Evolutionary conservation across 2,113 vertebrate species (phyloP).

Genomic region (Laticauda colubrina): DNA sequence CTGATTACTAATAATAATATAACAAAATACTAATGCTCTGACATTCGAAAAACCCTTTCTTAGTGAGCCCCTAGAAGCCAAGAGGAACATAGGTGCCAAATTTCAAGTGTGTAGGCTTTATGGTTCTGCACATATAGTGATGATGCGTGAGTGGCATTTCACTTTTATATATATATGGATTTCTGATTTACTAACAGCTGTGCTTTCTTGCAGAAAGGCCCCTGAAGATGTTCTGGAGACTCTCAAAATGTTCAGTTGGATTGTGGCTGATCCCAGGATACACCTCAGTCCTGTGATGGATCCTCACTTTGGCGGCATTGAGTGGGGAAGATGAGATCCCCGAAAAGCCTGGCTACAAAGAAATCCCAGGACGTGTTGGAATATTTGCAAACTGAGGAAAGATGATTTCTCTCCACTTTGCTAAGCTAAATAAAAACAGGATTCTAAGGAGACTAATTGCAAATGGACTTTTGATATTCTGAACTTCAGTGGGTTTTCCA

Average conservation of each 20-base stretch:
- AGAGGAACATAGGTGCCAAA: no score
- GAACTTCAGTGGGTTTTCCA: background rate
- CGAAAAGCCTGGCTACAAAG: background rate
- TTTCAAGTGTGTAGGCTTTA: no score
- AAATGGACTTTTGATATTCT: background rate
- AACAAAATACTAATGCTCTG: no score
- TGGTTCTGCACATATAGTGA: no score
- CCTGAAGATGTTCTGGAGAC: background rate
- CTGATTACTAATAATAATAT: no score
- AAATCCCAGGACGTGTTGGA: background rate
- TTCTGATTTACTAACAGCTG: background rate
- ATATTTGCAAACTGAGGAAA: background rate
- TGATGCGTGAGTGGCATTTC: no score
- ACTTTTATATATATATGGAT: no score
- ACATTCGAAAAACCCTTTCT: no score
- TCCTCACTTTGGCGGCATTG: background rate
- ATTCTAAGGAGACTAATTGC: no score
- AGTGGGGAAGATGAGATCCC: no score
- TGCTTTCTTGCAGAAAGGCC: background rate
- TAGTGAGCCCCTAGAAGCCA: no score
- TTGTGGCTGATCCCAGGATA: background rate
- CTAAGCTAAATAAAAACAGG: background rate
- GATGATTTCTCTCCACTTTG: background rate
- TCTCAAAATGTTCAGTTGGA: no score
- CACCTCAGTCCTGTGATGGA: accelerated